Percentiles rank a stretch among this genome's conserved stretches.
Conservation (phyloP, 2,888 invertebrate genomes). For the Drosophila villosipedis region DNA sequence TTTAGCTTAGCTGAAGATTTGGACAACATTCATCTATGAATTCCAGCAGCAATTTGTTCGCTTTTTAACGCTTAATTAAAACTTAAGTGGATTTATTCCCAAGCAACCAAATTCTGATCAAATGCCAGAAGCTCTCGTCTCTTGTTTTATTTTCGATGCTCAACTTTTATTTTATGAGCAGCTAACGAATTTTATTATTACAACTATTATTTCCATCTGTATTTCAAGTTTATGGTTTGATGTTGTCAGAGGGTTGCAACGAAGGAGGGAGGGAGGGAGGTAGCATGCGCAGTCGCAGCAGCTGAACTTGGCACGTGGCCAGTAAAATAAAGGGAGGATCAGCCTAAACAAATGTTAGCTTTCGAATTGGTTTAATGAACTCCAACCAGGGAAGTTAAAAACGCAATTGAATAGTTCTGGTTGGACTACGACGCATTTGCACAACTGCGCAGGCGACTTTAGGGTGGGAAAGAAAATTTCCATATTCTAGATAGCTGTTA, state of each 20-base stretch:
- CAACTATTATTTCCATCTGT: neutral
- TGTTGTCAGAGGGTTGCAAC: slow-evolving; percentile 47
- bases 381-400: slow-evolving; percentile 16
- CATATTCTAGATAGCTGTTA: neutral
- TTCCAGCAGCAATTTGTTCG: slow-evolving; percentile 47
- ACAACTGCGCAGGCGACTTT: slow-evolving; percentile 49
- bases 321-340: slow-evolving; percentile 43
- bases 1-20: slow-evolving; percentile 8
- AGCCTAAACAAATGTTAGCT: slow-evolving; percentile 51
- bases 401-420: slow-evolving; percentile 9
- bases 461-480: slow-evolving; percentile 38
- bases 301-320: slow-evolving; percentile 32
- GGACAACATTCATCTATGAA: slow-evolving; percentile 9
- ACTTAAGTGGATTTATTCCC: slow-evolving; percentile 50
- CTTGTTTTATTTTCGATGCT: slow-evolving; percentile 1
- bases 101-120: slow-evolving; percentile 45
- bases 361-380: slow-evolving; percentile 62
- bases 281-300: slow-evolving; percentile 52
- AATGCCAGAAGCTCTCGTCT: slow-evolving; percentile 27
- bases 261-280: too few species aligned
- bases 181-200: slow-evolving; percentile 43
- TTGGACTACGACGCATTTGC: slow-evolving; percentile 37
- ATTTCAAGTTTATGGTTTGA: slow-evolving; percentile 5
- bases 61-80: slow-evolving; percentile 67
- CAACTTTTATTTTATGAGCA: slow-evolving; percentile 26